Evolutionary conservation across 30 jellyfish, hydroid and myxozoan species (phyloP), one percentile per base, ranked within the genome.

Genomic region (Hydra vulgaris): DNA sequence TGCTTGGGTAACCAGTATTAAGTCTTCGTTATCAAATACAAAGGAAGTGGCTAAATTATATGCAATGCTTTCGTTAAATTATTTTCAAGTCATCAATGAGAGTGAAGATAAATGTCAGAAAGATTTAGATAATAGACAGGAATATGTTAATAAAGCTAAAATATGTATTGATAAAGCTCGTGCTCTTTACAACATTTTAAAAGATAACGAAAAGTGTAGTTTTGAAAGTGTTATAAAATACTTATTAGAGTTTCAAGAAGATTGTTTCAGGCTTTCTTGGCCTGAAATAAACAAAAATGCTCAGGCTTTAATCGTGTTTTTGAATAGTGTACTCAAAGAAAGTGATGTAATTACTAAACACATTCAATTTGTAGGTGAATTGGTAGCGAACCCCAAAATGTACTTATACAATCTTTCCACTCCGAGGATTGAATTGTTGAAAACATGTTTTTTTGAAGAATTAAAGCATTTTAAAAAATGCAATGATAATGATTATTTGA

Each of bases 371-470:
- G 21, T 75, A 7, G 67, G 71, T 1, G 53, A 54, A 22, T 25
- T 75, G 19, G 17, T 75, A 21, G 53, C 83, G 26, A 26, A 70
- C 23, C 83, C 83, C 26, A 23, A 54, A n/a, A 23, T 25, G 24
- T 54, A 26, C 5, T 75, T 75, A 26, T 25, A 22, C 52, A 0
- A 18, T 21, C 56, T 15, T 0, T 70, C 53, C 18, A 54, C 17
- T 8, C 24, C 56, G 21, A 18, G 83, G 26, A 23, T 75, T 75
- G 0, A 70, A n/a, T 54, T 75, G 53, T 22, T 75, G 0, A 26
- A 75, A 1, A 21, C 83, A 22, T 75, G 83, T 70, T 75, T 75
- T 54, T 23, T 25, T 19, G 83, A 75, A 75, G 83, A 75, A 53
- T 23, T 7, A 18, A 53, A 23, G 0, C 83, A 75, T 19, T 24